Evolutionary conservation across 1,140 invertebrate species (phyloP).

Genomic region (Panonychus citri): DNA sequence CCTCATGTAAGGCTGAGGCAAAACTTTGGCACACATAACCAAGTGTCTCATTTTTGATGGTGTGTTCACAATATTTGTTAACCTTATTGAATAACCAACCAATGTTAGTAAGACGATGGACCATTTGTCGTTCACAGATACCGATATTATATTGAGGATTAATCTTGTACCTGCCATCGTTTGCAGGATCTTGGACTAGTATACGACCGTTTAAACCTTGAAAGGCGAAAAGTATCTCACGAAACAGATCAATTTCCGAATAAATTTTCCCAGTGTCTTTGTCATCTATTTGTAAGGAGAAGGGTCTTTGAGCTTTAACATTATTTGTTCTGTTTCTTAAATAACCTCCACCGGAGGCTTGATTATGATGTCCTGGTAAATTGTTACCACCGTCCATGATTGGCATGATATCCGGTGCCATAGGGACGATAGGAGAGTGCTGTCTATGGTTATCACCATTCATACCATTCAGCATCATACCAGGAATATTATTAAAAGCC

Average conservation of each 20-base stretch:
- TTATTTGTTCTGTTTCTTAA: background rate
- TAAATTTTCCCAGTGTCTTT: background rate
- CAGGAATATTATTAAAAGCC: background rate
- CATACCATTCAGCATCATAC: background rate
- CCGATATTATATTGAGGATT: constrained; percentile 3
- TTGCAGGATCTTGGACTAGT: constrained; percentile 37
- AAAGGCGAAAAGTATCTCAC: constrained; percentile 53
- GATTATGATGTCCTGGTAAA: background rate
- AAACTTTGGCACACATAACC: constrained; percentile 65
- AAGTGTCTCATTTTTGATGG: constrained; percentile 24
- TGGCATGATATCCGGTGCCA: background rate
- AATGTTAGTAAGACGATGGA: constrained; percentile 51
- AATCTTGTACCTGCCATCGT: constrained; percentile 21
- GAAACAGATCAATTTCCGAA: constrained; percentile 12
- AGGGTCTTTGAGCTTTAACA: background rate
- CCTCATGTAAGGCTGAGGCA: constrained; percentile 52
- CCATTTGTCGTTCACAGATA: constrained; percentile 21
- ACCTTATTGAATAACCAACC: constrained; percentile 65
- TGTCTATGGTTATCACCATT: background rate
- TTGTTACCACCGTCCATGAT: constrained; percentile 19
- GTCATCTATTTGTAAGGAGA: constrained; percentile 6
- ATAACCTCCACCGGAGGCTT: background rate
- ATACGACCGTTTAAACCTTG: constrained; percentile 55
- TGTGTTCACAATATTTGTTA: constrained; percentile 35
- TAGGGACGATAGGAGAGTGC: background rate